Evolutionary conservation across 2,888 invertebrate genomes (phyloP).

Genomic region (Barypeithes pellucidus): DNA sequence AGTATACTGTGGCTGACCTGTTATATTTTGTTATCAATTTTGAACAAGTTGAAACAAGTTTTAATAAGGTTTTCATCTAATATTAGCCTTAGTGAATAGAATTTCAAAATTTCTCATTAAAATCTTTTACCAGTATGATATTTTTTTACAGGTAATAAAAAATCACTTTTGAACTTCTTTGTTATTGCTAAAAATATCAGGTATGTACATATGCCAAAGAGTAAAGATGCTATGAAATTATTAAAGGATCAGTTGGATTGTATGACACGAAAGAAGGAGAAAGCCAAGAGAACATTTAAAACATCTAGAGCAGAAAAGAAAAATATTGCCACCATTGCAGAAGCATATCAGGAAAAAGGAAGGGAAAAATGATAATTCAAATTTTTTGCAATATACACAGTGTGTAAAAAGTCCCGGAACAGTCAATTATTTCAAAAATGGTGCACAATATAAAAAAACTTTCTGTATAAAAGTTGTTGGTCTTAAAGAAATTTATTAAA

Average conservation of each 20-base stretch:
- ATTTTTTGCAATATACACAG: too few relatives aligned
- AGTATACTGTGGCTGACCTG: too few relatives aligned
- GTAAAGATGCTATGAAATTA: slow-evolving; percentile 57
- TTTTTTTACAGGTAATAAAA: slow-evolving; percentile 67
- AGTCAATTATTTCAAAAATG: too few relatives aligned
- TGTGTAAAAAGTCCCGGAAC: too few relatives aligned
- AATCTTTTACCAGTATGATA: not conserved
- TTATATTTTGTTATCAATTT: too few relatives aligned
- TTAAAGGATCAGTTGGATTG: slow-evolving; percentile 57
- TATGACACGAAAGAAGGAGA: slow-evolving; percentile 44
- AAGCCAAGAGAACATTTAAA: slow-evolving; percentile 49
- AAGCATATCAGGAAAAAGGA: slow-evolving; percentile 34
- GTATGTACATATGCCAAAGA: slow-evolving; percentile 79
- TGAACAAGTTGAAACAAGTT: too few relatives aligned
- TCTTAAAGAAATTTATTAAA: too few relatives aligned
- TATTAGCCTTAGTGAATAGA: too few relatives aligned
- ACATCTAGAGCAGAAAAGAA: slow-evolving; percentile 40
- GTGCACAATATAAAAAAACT: too few relatives aligned
- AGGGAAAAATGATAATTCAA: slow-evolving; percentile 7
- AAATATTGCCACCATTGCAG: slow-evolving; percentile 39
- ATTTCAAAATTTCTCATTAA: too few relatives aligned
- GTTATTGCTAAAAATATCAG: slow-evolving; percentile 78
- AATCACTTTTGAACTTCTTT: slow-evolving; percentile 77
- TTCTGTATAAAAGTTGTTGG: too few relatives aligned
- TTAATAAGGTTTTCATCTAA: too few relatives aligned